Base-by-base conservation (phyloP, 2,113 vertebrate species). In the Stigmatopora argus region DNA sequence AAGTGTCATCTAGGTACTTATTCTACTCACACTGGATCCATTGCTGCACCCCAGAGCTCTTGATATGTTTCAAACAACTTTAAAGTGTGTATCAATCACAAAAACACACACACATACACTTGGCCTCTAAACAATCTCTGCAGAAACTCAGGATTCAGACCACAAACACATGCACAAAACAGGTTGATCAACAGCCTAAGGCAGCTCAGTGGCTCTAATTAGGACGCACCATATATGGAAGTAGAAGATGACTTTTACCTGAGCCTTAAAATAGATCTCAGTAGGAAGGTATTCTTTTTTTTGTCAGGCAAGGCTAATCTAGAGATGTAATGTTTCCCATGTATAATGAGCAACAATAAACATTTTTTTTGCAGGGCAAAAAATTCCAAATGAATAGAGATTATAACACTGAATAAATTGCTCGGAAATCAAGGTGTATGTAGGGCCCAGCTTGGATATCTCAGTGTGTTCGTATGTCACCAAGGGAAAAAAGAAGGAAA, bases 101-200 rank as follows among this genome's bases (percentile, higher is more conserved):
- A n/a, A 38, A n/a, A 48, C 11, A 64, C 19, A 45, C n/a, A 68
- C 23, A n/a, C 46, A 67, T 11, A 46, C 49, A 19, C 2, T 48
- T 48, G 46, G 74, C 64, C 82, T 77, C 62, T 66, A 61, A 51
- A 64, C 58, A 41, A 58, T 62, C 26, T 64, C 57, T 46, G 65
- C 31, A 69, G 69, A 78, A 41, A 41, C 63, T 60, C 21, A 23
- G 11, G 23, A 52, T 44, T 56, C 26, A 46, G n/a, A 34, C 51
- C n/a, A 21, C 61, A 63, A 13, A 70, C 52, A 70, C 18, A 67
- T 10, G 65, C 41, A 60, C 48, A 23, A 9, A 53, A 38, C 45
- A 60, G 49, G 45, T 64, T 67, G 56, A 79, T 69, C 65, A 79
- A 71, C 76, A 78, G 72, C 78, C 61, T 64, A 0, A 35, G 71